Conservation (phyloP, 1,140 invertebrate genomes). For the Cydia pomonella region DNA sequence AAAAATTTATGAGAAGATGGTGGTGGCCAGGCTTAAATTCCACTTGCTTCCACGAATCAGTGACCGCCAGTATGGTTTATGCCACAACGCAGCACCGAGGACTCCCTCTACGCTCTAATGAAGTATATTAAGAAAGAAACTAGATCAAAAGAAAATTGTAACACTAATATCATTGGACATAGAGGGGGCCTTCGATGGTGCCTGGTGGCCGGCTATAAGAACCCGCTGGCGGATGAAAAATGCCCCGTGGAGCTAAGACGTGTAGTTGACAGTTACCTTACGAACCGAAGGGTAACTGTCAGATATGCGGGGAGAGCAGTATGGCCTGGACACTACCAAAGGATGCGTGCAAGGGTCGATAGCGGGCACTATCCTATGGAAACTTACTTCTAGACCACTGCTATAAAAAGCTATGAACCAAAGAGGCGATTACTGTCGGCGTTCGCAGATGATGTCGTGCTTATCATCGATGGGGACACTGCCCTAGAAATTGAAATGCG, state of each 20-base stretch:
- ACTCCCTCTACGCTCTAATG: no score
- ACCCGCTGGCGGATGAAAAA: background rate
- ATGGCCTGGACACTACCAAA: background rate
- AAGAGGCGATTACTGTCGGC: background rate
- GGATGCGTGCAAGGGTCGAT: slow-evolving; percentile 29
- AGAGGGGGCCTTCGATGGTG: slow-evolving; percentile 24
- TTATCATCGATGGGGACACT: no score
- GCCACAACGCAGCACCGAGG: no score
- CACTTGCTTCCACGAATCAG: no score
- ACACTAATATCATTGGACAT: slow-evolving; percentile 32
- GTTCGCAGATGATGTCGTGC: no score
- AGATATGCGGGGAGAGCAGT: no score
- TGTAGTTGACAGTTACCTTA: background rate
- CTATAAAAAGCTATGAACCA: background rate
- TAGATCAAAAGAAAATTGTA: no score
- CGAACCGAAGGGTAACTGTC: background rate
- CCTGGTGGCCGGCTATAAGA: slow-evolving; percentile 16
- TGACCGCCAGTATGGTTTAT: no score
- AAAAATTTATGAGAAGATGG: no score
- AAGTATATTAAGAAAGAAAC: no score
- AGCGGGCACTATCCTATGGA: background rate
- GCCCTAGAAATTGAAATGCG: no score
- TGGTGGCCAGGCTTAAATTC: no score
- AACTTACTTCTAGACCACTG: background rate
- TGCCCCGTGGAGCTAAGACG: slow-evolving; percentile 16